phyloP scores from a whole-genome alignment of 2,888 invertebrate genomes.

The Tachina fera region DNA sequence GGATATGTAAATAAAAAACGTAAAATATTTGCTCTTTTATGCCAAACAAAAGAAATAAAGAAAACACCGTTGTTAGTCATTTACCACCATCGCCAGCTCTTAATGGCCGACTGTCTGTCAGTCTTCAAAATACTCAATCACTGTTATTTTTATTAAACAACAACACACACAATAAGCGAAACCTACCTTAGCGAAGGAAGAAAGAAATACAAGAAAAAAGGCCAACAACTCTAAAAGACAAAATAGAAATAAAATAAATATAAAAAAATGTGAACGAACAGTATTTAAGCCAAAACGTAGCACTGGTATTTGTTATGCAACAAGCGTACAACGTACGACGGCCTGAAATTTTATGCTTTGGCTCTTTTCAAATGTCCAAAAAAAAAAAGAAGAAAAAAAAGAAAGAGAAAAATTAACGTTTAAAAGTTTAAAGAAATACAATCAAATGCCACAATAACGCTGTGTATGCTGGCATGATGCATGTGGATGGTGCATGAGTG shows the following conservation, averaged over 20 bases:
- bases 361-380: slow-evolving; percentile 14
- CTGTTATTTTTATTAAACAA: slow-evolving; percentile 43
- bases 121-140: slow-evolving; percentile 54
- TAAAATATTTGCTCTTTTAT: slow-evolving; percentile 24
- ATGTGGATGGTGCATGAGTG: background rate
- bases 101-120: slow-evolving; percentile 43
- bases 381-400: background rate
- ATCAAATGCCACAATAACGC: slow-evolving; percentile 38
- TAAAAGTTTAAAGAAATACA: slow-evolving; percentile 17
- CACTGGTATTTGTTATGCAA: slow-evolving; percentile 82
- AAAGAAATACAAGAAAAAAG: slow-evolving; percentile 12
- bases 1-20: background rate
- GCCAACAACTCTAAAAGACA: slow-evolving; percentile 27
- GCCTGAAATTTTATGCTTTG: slow-evolving; percentile 75
- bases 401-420: background rate
- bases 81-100: slow-evolving; percentile 24
- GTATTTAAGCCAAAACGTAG: slow-evolving; percentile 56
- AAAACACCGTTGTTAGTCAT: slow-evolving; percentile 36
- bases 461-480: background rate
- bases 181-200: background rate
- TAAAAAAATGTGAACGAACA: background rate
- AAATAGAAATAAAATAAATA: slow-evolving; percentile 6
- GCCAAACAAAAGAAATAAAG: background rate
- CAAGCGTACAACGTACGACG: slow-evolving; percentile 74
- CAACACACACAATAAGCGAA: background rate